Evolutionary conservation across 2,113 vertebrate species (phyloP).

Genomic region (Dryoscopus gambensis): DNA sequence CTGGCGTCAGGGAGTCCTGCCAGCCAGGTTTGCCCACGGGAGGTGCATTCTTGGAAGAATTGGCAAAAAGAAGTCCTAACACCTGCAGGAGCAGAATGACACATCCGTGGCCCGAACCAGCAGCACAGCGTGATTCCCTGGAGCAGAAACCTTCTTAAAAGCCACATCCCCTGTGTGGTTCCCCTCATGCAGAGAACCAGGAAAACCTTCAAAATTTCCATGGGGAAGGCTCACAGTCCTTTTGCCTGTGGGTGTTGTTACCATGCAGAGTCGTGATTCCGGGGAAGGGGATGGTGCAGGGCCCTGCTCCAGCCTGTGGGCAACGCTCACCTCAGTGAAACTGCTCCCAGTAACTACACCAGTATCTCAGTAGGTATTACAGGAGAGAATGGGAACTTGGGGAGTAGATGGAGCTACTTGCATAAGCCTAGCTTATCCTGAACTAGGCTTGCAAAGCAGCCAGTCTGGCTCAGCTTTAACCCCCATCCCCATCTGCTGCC

Average conservation of each 20-base stretch:
- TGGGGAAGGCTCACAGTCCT: not conserved
- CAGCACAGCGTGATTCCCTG: not conserved
- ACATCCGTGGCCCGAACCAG: not conserved
- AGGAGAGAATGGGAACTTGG: not conserved
- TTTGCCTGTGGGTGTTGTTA: not conserved
- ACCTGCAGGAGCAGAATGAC: not conserved
- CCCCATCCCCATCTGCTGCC: conserved; percentile 39
- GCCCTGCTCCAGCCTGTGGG: not conserved
- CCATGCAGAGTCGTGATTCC: not conserved
- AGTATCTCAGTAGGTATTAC: not conserved
- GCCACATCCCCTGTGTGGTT: not conserved
- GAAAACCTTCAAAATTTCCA: not conserved
- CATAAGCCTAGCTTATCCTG: not conserved
- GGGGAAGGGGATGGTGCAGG: not conserved
- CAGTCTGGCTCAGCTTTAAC: conserved; percentile 28
- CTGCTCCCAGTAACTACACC: not conserved
- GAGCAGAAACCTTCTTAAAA: not conserved
- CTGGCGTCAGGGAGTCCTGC: not conserved
- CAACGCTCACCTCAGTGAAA: not conserved
- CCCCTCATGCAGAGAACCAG: not conserved
- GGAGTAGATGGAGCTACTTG: not conserved
- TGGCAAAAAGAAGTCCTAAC: not conserved
- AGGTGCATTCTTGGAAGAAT: not conserved
- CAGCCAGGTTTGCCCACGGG: not conserved
- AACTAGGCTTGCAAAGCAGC: not conserved